phyloP scores from a whole-genome alignment of 2,797 vertebrate genomes.

The Morelia viridis region DNA sequence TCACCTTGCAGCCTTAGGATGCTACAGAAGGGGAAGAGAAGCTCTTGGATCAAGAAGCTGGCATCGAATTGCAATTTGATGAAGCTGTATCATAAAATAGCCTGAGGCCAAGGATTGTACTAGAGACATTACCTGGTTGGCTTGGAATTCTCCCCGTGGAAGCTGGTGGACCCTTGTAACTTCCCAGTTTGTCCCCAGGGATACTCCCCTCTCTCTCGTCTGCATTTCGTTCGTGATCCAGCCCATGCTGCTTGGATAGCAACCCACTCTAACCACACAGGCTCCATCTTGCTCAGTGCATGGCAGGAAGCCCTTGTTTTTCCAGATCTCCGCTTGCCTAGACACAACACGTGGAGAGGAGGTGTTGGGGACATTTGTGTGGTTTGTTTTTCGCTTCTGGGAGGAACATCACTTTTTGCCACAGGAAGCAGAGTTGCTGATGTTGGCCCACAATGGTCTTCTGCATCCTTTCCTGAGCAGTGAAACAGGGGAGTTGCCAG shows the following conservation, averaged over 20 bases:
- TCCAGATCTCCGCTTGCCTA: constrained; percentile 23
- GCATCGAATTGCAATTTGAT: not conserved
- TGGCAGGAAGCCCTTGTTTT: not conserved
- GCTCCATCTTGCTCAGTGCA: accelerated
- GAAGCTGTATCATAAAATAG: not conserved
- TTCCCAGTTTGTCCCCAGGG: not conserved
- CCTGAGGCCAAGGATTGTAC: not conserved
- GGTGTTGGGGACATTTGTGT: constrained; percentile 18
- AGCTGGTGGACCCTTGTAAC: no score
- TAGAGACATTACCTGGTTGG: not conserved
- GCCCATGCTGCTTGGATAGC: not conserved
- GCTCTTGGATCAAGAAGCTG: not conserved
- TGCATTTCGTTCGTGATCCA: not conserved
- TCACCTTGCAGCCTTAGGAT: not conserved
- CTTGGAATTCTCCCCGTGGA: not conserved
- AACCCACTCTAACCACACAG: accelerated
- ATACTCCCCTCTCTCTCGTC: not conserved
- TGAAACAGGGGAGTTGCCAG: constrained; percentile 18
- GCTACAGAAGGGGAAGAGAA: not conserved
- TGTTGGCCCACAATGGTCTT: constrained; percentile 28
- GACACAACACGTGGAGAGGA: not conserved
- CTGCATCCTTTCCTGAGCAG: constrained; percentile 12
- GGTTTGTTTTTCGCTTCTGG: constrained; percentile 50
- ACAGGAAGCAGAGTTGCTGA: constrained; percentile 37
- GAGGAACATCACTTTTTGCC: constrained; percentile 54